These are phyloP conservation scores for Molanna angustata DNA, from an alignment of 2,888 invertebrate genomes.

Conservation along the genomic window DNA sequence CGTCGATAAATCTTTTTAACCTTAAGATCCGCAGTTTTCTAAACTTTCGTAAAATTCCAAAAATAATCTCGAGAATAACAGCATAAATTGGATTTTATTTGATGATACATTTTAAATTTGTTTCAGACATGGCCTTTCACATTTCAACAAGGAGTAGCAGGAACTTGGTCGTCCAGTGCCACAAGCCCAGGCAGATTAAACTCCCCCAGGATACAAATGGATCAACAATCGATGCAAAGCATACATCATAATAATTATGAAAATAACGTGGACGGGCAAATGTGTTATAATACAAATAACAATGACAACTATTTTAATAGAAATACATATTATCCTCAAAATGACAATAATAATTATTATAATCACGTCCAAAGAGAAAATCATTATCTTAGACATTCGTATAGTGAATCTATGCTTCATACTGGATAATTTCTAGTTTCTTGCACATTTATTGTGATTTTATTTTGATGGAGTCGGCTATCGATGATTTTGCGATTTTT, in stretches of 20 bases:
- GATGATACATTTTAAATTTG: slow-evolving; percentile 7
- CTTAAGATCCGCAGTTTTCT: no score
- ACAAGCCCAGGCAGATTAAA: slow-evolving; percentile 39
- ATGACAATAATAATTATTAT: slow-evolving; percentile 43
- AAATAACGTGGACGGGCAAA: neutral
- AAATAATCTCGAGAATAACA: no score
- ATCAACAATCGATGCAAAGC: no score
- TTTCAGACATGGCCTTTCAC: slow-evolving; percentile 82
- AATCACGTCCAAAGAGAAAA: slow-evolving; percentile 27
- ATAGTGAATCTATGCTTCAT: slow-evolving; percentile 26
- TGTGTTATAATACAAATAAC: slow-evolving; percentile 16
- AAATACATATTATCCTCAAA: slow-evolving; percentile 40
- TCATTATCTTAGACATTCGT: slow-evolving; percentile 25
- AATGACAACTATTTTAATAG: slow-evolving; percentile 27
- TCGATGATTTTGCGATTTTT: no score
- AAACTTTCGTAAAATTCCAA: no score
- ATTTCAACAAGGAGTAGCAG: slow-evolving; percentile 62
- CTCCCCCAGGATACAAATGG: slow-evolving; percentile 37
- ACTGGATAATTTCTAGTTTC: no score
- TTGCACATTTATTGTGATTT: no score
- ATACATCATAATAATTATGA: no score
- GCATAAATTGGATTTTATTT: no score
- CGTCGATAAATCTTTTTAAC: no score
- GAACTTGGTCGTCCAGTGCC: slow-evolving; percentile 38
- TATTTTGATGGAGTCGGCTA: no score